These are phyloP conservation scores for Marisa cornuarietis DNA, from an alignment of 1,140 invertebrate genomes.

Conservation along the genomic window DNA sequence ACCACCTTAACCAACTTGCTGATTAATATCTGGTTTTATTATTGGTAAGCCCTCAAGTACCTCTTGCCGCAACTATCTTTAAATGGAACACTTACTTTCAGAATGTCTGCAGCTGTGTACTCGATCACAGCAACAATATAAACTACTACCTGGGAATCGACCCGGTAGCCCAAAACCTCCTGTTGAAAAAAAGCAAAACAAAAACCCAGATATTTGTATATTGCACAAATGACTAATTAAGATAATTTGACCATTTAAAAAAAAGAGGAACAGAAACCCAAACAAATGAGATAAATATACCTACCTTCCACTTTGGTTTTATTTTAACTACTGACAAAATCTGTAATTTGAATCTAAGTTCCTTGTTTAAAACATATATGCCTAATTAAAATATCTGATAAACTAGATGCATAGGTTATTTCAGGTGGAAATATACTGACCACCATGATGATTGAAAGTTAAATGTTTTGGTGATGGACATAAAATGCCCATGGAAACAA, in stretches of 20 bases:
- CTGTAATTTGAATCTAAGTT: too few relatives aligned
- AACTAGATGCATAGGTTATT: too few relatives aligned
- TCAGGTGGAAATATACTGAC: too few relatives aligned
- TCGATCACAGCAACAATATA: constrained; percentile 94
- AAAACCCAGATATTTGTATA: background rate
- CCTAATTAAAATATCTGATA: too few relatives aligned
- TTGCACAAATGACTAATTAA: background rate
- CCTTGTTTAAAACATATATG: too few relatives aligned
- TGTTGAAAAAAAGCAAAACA: constrained; percentile 62
- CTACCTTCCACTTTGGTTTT: background rate
- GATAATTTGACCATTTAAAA: background rate
- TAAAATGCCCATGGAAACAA: too few relatives aligned
- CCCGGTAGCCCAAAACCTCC: constrained; percentile 94
- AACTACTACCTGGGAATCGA: constrained; percentile 88
- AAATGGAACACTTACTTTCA: constrained; percentile 74
- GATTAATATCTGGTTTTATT: too few relatives aligned
- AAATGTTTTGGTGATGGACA: too few relatives aligned
- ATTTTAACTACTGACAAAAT: background rate
- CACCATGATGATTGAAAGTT: too few relatives aligned
- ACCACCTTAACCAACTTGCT: too few relatives aligned
- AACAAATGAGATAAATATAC: constrained; percentile 2
- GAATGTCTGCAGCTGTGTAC: constrained; percentile 94
- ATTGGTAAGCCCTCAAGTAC: too few relatives aligned
- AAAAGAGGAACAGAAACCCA: background rate
- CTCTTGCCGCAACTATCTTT: too few relatives aligned